A percentile compares a stretch with the other conserved stretches of the same genome.
These are phyloP conservation scores for Agrotis puta DNA, from an alignment of 2,888 invertebrate species.

Conservation along the genomic window DNA sequence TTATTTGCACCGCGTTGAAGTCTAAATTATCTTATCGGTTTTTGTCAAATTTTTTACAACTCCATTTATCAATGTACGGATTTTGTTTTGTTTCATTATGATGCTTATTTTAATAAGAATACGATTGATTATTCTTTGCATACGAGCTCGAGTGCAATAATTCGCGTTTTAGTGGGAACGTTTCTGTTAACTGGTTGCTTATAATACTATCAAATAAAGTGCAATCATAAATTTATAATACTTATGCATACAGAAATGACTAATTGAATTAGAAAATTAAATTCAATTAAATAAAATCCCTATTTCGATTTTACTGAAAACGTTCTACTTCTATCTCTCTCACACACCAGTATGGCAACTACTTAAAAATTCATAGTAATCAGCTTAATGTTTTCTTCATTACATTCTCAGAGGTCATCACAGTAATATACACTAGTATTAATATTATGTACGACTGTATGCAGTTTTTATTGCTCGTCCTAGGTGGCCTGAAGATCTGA, in stretches of 20 bases:
- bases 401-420: constrained; percentile 58
- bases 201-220: constrained; percentile 21
- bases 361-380: constrained; percentile 20
- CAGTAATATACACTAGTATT: constrained; percentile 50
- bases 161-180: constrained; percentile 41
- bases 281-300: neutral
- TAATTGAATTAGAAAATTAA: constrained; percentile 7
- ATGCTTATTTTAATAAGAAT: constrained; percentile 18
- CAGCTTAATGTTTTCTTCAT: constrained; percentile 18
- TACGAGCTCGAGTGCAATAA: constrained; percentile 15
- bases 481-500: constrained; percentile 49
- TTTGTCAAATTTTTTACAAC: constrained; percentile 43
- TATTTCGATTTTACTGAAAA: neutral
- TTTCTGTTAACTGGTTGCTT: constrained; percentile 41
- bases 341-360: constrained; percentile 1
- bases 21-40: constrained; percentile 50
- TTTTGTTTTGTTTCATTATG: constrained; percentile 37
- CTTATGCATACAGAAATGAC: constrained; percentile 2
- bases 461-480: constrained; percentile 60
- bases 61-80: constrained; percentile 57
- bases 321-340: neutral
- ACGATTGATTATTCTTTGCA: constrained; percentile 41
- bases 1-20: constrained; percentile 57
- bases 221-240: constrained; percentile 15
- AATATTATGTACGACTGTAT: constrained; percentile 54